Conservation (phyloP, 2,113 vertebrate genomes). For the Microtus ochrogaster region DNA sequence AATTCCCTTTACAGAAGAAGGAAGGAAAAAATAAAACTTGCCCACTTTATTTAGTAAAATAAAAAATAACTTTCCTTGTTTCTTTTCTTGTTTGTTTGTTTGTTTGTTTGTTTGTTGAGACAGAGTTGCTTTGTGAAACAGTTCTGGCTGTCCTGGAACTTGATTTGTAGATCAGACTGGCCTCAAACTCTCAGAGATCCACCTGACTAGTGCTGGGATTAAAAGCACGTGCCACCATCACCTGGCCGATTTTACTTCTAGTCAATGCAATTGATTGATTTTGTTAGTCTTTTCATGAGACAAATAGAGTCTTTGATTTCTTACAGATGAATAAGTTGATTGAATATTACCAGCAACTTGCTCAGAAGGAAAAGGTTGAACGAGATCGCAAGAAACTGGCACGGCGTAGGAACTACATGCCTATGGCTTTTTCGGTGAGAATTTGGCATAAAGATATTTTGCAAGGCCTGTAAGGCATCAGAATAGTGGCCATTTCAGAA, state of each 20-base stretch:
- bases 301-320: constrained; percentile 48
- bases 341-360: constrained; percentile 98
- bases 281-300: constrained; percentile 51
- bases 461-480: neutral
- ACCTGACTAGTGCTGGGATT: too few species aligned
- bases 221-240: too few species aligned
- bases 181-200: too few species aligned
- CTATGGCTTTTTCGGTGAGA: constrained; percentile 96
- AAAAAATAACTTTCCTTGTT: neutral
- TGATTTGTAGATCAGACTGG: too few species aligned
- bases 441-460: constrained; percentile 43
- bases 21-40: neutral
- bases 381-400: constrained; percentile 97
- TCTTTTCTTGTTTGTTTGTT: neutral
- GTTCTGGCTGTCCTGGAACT: too few species aligned
- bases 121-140: too few species aligned
- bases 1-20: constrained; percentile 24
- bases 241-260: neutral
- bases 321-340: constrained; percentile 97
- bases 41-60: neutral
- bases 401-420: constrained; percentile 95
- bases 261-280: neutral
- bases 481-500: constrained; percentile 20
- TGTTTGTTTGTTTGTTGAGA: too few species aligned
- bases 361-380: constrained; percentile 97